Evolutionary conservation across 2,797 vertebrate species (phyloP), one percentile per base, ranked within the genome.

Genomic region (Limosa lapponica): DNA sequence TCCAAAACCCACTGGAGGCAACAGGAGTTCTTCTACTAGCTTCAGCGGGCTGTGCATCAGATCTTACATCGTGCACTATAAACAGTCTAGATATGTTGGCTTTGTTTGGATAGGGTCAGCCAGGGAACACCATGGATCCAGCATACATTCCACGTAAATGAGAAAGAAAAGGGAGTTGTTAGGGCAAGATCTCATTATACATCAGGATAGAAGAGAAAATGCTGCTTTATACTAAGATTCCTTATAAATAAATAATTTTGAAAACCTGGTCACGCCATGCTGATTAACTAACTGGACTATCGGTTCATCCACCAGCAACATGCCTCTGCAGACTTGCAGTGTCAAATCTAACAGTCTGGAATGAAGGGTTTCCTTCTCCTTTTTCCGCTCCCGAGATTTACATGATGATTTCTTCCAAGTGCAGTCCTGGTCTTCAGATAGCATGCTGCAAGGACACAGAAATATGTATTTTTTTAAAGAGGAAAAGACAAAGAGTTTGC

Each of bases 251-350:
- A 77, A 15, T 84, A 46, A 67, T 44, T 78, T 74, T 90, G 90
- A 87, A 82, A 95, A 94, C 58, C 87, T 88, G 94, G 89, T 95
- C 82, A 88, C 48, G 30, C 75, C 84, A 82, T 94, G 94, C 85
- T 79, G 84, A 93, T 93, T 95, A 88, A 84, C 93, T 96, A 82
- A 78, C 48, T 81, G 80, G 90, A 90, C 73, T 59, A 89, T 73
- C 78, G 92, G 93, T 95, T 97, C 92, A 64, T 94, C 96, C 86
- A 89, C 96, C 97, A 97, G 97, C 93, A 96, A 95, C 96, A 96
- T 95, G 97, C 97, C 97, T 97, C 97, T 98, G 96, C 97, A 96
- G 96, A 82, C 87, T 92, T 81, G 94, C 93, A 97, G 93, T 70
- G 75, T 95, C 89, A 90, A 90, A 97, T 82, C 55, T 94, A 96